Base-by-base conservation (phyloP, 2,797 vertebrate genomes). In the Eulemur coronatus region DNA sequence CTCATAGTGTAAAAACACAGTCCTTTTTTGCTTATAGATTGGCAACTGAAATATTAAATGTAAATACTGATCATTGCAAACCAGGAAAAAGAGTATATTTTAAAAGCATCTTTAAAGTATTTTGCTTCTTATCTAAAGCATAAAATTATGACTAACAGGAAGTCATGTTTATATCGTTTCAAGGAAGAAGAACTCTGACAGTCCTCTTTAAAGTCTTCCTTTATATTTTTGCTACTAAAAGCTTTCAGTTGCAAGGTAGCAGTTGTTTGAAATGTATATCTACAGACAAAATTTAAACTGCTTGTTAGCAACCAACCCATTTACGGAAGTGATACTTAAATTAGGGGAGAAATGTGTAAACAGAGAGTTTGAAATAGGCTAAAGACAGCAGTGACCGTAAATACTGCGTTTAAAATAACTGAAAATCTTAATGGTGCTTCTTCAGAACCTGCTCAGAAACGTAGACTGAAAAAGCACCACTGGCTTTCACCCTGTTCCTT, bases 61-160 rank as follows among this genome's bases (percentile, higher is more conserved):
- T 14, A 67, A 75, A 91, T 52, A 63, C 88, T 17, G 55, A 75
- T 84, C 30, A 38, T 5, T 69, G 35, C 48, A 48, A 92, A 38
- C 10, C n/a, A 79, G 61, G 15, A n/a, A 46, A 69, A 61, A 91
- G 4, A 78, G 67, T 43, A 15, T 46, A 63, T 57, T 52, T 48
- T 67, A 38, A 38, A 89, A 86, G 17, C 8, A 69, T 38, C 46
- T 93, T 57, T 28, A 12, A 82, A 81, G 38, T 76, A 55, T 46
- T 46, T 90, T 61, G 55, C 2, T 94, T 78, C 35, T 95, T 92
- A 80, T 15, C 50, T 84, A 95, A 70, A 89, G 50, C 35, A 94
- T n/a, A 78, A 43, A 69, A 89, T 92, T 85, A 80, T 35, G 50
- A 94, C 22, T 43, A 86, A 55, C 11, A 20, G 1, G 22, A 38